These are phyloP conservation scores for Dicentrarchus labrax DNA, from an alignment of 2,113 vertebrate species.

Conservation along the genomic window DNA sequence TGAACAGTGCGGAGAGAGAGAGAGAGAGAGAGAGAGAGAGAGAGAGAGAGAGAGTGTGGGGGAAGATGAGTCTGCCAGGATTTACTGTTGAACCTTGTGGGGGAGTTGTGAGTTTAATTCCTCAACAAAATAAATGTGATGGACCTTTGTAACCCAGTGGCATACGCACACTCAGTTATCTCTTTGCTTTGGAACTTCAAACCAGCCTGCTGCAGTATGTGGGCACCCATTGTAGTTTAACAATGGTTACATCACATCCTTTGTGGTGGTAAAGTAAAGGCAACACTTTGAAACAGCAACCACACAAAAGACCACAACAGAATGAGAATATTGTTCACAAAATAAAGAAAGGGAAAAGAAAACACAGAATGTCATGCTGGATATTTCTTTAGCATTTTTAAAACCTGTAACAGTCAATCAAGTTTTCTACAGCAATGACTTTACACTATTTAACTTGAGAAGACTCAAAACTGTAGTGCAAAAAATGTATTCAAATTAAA, in stretches of 20 bases:
- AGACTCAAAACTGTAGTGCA: background rate
- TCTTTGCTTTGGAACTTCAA: constrained; percentile 32
- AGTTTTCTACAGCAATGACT: background rate
- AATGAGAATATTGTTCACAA: background rate
- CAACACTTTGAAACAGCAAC: constrained; percentile 15
- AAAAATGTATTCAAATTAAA: constrained; percentile 54
- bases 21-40: background rate
- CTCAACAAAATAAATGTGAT: constrained; percentile 47
- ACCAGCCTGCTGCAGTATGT: constrained; percentile 23
- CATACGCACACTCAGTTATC: constrained; percentile 8
- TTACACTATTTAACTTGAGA: background rate
- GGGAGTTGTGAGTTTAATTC: constrained; percentile 36
- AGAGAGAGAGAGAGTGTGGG: background rate
- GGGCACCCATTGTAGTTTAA: constrained; percentile 1
- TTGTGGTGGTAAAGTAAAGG: constrained; percentile 9
- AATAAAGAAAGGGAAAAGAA: background rate
- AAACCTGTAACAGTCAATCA: constrained; percentile 10
- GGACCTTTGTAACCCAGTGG: constrained; percentile 21
- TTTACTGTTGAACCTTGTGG: constrained; percentile 23
- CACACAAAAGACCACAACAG: constrained; percentile 3
- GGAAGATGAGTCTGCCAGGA: constrained; percentile 10
- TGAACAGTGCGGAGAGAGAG: background rate
- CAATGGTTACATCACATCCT: constrained; percentile 29
- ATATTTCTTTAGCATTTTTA: background rate
- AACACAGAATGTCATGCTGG: background rate